Evolutionary conservation across 1,140 invertebrate genomes (phyloP).

Genomic region (Drosophila ficusphila): DNA sequence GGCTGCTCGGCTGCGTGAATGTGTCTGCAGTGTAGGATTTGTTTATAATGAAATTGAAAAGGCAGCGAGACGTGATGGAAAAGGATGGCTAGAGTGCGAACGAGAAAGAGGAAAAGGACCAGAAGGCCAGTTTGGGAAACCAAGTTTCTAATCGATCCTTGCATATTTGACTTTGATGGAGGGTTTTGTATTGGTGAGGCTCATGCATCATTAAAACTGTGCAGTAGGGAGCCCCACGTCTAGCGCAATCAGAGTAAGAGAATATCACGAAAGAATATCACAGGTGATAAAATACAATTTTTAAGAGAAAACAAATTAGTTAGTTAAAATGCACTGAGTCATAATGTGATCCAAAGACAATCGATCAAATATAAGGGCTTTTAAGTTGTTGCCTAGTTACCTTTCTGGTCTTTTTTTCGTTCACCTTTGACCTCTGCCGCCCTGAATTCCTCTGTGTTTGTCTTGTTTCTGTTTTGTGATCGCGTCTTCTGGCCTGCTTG

Average conservation of each 20-base stretch:
- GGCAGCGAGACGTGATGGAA: conserved; percentile 43
- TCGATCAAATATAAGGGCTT: conserved; percentile 5
- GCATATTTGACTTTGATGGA: conserved; percentile 56
- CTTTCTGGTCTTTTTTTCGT: conserved; percentile 20
- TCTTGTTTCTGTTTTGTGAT: conserved; percentile 13
- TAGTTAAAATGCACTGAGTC: too few species aligned
- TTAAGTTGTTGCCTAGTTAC: conserved; percentile 26
- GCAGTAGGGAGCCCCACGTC: too few species aligned
- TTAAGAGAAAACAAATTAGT: too few species aligned
- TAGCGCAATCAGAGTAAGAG: too few species aligned
- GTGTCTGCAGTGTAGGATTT: conserved; percentile 23
- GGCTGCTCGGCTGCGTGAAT: conserved; percentile 16
- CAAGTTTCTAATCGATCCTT: conserved; percentile 24
- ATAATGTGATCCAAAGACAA: too few species aligned
- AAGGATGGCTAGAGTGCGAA: conserved; percentile 19
- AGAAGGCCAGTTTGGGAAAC: conserved; percentile 16
- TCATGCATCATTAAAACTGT: too few species aligned
- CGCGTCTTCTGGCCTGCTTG: conserved; percentile 45
- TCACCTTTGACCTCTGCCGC: conserved; percentile 48
- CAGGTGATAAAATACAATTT: too few species aligned
- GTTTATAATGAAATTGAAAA: conserved; percentile 68
- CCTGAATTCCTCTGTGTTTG: conserved; percentile 16
- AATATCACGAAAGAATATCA: too few species aligned
- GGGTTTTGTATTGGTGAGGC: too few species aligned
- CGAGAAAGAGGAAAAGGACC: conserved; percentile 44